Evolutionary conservation across 2,888 invertebrate genomes (phyloP), one percentile per base, ranked within the genome.

Genomic region (Ichneumoninae sp.): DNA sequence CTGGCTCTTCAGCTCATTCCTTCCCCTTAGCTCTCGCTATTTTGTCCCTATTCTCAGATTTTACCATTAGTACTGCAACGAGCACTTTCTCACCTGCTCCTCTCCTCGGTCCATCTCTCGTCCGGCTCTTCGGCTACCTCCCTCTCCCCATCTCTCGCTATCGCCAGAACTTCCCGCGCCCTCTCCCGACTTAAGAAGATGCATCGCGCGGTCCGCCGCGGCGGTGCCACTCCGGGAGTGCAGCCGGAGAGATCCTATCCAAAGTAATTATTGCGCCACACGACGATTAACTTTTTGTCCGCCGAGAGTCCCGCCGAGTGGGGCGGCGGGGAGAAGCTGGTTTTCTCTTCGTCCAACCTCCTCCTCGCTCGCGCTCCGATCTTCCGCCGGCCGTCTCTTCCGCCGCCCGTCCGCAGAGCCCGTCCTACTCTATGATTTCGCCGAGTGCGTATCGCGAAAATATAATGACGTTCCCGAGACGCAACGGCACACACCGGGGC

Each of bases 201-300:
- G 80, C 80, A 83, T 76, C 75, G 66, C 66, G 22, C 10, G n/a
- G n/a, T 54, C 50, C 50, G 68, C 54, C 74, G 80, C 82, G 70
- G 68, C 70, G 79, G 57, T 70, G 62, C 75, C 80, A 57, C 57
- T 75, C 71, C 36, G 44, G 47, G 76, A 79, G 78, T 79, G 86
- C 85, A 84, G 82, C 72, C 74, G 72, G 70, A 80, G 66, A 82
- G 83, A 83, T 76, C 69, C 80, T 80, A 78, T 87, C 86, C 82
- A 86, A 89, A 91, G 91, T 92, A 93, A 92, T 92, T 91, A 92
- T 92, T 91, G 88, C 90, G 89, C 90, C 87, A 89, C 91, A 88
- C 89, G 90, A 91, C 91, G 91, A 92, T 92, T 92, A 92, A 92
- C 92, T 92, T 92, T 92, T 92, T 92, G 88, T 86, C 80, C 88